Base-by-base conservation (phyloP, 2,113 vertebrate genomes). In the Chiloscyllium plagiosum region DNA sequence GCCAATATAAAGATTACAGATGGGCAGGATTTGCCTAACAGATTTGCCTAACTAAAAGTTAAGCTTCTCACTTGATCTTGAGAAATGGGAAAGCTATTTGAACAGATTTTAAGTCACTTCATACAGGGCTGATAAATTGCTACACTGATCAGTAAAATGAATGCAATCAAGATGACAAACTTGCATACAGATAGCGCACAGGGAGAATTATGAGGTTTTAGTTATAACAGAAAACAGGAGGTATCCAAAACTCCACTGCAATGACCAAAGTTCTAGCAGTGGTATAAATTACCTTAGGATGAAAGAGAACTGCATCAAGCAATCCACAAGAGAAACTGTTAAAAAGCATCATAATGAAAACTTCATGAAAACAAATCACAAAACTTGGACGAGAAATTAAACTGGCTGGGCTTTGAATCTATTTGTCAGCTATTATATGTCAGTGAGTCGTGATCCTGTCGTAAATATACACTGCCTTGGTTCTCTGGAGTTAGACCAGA, bases 401-500 rank as follows among this genome's bases (percentile, higher is more conserved):
- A 83, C 17, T 20, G 37, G 80, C 80, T 83, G 80, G 80, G 37
- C 1, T 19, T 83, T 83, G 80, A 83, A 83, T 47, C 17, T 20
- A 83, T 83, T 37, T 42, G 3, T 47, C 15, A 42, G 80, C 37
- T 12, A 80, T 13, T 37, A 4, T 83, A 42, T 6, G 17, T 22
- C 37, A 83, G 37, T 17, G 80, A 42, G 1, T 83, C 42, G 37
- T 42, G 15, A 47, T 83, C 80, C 80, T 83, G 19, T n/a, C 22
- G 37, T 20, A 83, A 42, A 47, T 20, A 8, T 76, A 12, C 8
- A 0, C 5, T 33, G 26, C 69, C 69, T 76, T 8, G 4, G 99
- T 95, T 99, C 99, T 96, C 99, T 99, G 97, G 99, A 99, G 96
- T 96, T 99, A 97, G 99, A 99, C 97, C 98, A 99, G 96, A 99